A percentile compares a stretch with the other conserved stretches of the same genome.
These are phyloP conservation scores for Acrobasis repandana DNA, from an alignment of 2,888 invertebrate genomes.

Conservation along the genomic window DNA sequence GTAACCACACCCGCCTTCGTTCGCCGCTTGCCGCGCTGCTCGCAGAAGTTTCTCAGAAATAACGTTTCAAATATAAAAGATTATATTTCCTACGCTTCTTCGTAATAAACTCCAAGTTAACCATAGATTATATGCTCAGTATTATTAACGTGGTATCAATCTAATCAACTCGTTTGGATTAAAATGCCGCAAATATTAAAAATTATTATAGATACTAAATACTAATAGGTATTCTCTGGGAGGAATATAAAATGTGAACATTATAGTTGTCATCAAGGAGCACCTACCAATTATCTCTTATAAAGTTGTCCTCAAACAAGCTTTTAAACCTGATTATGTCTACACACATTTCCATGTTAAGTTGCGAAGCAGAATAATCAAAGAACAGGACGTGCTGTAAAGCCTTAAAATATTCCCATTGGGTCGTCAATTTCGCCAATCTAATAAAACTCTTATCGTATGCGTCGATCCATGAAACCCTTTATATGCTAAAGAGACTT, in stretches of 20 bases:
- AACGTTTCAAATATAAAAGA: background rate
- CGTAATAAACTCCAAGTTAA: background rate
- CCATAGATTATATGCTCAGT: background rate
- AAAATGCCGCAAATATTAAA: background rate
- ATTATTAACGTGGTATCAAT: background rate
- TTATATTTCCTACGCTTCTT: background rate
- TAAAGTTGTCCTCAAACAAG: constrained; percentile 10
- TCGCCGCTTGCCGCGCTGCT: constrained; percentile 10
- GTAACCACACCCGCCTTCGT: constrained; percentile 19
- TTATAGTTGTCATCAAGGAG: background rate
- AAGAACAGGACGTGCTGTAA: constrained; percentile 18
- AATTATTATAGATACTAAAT: background rate
- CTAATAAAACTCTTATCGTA: constrained; percentile 49
- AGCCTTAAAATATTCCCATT: constrained; percentile 20
- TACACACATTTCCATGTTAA: constrained; percentile 3
- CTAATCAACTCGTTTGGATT: background rate
- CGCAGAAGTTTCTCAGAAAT: background rate
- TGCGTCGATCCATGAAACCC: constrained; percentile 46
- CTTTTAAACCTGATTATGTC: background rate
- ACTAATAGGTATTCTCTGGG: background rate
- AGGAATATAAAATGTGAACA: background rate
- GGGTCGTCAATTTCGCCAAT: constrained; percentile 28
- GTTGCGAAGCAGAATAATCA: constrained; percentile 10
- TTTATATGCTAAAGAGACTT: constrained; percentile 58
- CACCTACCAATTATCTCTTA: background rate